A percentile compares a stretch with the other conserved stretches of the same genome.
phyloP scores from a whole-genome alignment of 2,888 invertebrate genomes.

The Athetis lepigone region DNA sequence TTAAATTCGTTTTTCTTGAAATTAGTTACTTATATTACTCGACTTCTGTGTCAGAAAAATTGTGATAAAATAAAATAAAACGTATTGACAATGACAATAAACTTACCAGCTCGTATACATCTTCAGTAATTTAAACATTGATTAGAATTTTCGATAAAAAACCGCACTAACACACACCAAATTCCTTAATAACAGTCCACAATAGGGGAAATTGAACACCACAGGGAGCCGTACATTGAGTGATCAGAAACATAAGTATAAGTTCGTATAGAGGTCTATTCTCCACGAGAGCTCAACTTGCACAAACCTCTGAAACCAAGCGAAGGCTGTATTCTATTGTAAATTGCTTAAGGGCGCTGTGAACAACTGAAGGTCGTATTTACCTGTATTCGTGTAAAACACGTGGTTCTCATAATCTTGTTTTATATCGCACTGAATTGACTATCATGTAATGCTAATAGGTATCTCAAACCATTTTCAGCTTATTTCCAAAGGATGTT shows the following conservation, averaged over 20 bases:
- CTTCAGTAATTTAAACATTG: constrained; percentile 55
- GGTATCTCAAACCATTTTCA: background rate
- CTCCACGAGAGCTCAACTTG: constrained; percentile 71
- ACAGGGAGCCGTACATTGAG: constrained; percentile 22
- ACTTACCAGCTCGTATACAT: constrained; percentile 64
- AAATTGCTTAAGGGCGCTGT: constrained; percentile 67
- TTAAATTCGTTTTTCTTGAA: too few species aligned
- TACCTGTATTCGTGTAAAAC: constrained; percentile 24
- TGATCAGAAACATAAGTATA: constrained; percentile 8
- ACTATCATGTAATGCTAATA: constrained; percentile 6
- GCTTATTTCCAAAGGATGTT: background rate
- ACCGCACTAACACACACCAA: constrained; percentile 57
- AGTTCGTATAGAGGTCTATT: constrained; percentile 65
- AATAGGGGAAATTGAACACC: constrained; percentile 28
- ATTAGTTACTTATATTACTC: background rate
- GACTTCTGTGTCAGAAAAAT: too few species aligned
- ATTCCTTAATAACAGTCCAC: constrained; percentile 39
- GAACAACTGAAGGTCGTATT: constrained; percentile 64
- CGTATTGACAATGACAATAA: background rate
- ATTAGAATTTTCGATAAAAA: constrained; percentile 10
- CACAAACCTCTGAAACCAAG: constrained; percentile 74
- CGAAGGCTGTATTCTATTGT: constrained; percentile 74
- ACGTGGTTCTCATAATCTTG: constrained; percentile 27
- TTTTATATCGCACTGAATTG: background rate
- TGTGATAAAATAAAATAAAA: background rate